phyloP scores from a whole-genome alignment of 2,113 vertebrate genomes.

The Alaudala cheleensis region DNA sequence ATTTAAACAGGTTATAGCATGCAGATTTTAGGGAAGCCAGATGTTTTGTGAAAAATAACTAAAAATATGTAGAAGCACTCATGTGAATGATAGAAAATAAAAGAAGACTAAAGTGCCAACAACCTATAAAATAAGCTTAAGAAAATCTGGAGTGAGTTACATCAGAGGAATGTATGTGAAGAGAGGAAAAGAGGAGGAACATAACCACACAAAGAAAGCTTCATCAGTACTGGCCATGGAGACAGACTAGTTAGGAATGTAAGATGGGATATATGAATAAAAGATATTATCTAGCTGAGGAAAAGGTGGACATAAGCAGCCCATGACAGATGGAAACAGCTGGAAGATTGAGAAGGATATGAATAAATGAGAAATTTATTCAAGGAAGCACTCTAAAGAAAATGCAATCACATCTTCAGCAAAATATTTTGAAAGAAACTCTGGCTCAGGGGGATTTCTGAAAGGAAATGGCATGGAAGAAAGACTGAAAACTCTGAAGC shows the following conservation, averaged over 20 bases:
- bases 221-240: neutral
- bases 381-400: neutral
- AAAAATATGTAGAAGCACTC: neutral
- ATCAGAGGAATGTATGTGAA: conserved; percentile 1
- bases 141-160: conserved; percentile 34
- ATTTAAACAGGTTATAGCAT: neutral
- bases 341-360: neutral
- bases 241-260: neutral
- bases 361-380: neutral
- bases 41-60: neutral
- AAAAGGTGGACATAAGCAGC: neutral
- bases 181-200: neutral
- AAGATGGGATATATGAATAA: neutral
- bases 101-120: neutral
- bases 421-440: neutral
- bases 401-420: neutral
- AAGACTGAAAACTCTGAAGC: neutral
- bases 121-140: conserved; percentile 12
- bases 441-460: neutral
- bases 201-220: neutral
- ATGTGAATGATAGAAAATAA: neutral
- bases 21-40: neutral
- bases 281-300: neutral
- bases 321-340: neutral
- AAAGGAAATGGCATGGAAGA: neutral